Conservation (phyloP, 1,140 invertebrate species). For the Bombus vancouverensis region DNA sequence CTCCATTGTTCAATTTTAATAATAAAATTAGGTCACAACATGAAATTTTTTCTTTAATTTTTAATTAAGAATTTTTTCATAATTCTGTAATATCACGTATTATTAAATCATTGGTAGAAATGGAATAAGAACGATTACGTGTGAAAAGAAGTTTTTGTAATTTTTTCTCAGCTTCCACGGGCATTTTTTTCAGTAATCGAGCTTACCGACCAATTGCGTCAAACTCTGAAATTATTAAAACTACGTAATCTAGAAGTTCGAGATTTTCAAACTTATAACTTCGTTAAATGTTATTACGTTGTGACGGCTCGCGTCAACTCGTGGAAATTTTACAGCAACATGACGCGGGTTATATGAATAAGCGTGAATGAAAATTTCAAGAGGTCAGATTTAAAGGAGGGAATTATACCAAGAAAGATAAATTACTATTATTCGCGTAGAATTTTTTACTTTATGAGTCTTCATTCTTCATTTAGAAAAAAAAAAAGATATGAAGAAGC, state of each 20-base stretch:
- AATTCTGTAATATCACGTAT: background rate
- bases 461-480: too few relatives aligned
- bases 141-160: background rate
- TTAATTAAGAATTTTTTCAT: background rate
- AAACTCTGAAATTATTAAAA: background rate
- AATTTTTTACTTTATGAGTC: background rate
- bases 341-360: background rate
- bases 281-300: background rate
- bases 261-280: background rate
- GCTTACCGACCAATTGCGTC: background rate
- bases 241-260: background rate
- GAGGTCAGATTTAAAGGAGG: background rate
- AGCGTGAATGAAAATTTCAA: background rate
- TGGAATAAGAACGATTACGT: background rate
- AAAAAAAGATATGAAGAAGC: too few relatives aligned
- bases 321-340: background rate
- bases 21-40: background rate
- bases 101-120: background rate
- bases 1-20: background rate
- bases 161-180: background rate
- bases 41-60: background rate
- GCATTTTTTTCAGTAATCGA: background rate
- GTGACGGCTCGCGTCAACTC: background rate
- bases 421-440: background rate
- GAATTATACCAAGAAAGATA: background rate